A percentile compares a stretch with the other conserved stretches of the same genome.
Evolutionary conservation across 1,140 invertebrate genomes (phyloP).

Genomic region (Trachymyrmex cornetzi): DNA sequence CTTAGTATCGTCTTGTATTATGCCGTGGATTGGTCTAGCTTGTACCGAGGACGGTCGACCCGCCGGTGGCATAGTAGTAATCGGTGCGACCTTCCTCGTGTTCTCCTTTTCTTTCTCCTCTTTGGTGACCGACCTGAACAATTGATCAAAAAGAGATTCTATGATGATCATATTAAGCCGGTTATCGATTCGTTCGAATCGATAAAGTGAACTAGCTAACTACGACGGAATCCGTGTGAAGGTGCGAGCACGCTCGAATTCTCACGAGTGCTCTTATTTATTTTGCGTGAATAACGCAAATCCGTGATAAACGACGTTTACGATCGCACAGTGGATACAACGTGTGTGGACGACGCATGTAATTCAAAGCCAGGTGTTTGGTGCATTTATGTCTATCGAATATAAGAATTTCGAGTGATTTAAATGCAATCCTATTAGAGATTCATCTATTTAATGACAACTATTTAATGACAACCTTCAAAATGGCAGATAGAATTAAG

Average conservation of each 20-base stretch:
- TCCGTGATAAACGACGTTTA: conserved; percentile 11
- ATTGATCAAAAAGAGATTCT: conserved; percentile 17
- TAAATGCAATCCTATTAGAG: not conserved
- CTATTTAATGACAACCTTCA: not conserved
- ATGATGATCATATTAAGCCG: conserved; percentile 11
- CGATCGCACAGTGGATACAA: conserved; percentile 3
- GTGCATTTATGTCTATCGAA: not conserved
- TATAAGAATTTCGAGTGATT: not conserved
- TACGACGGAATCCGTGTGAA: conserved; percentile 76
- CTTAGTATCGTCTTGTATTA: conserved; percentile 83
- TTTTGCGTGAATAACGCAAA: not conserved
- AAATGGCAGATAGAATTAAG: not conserved
- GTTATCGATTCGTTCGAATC: conserved; percentile 36
- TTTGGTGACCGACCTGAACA: conserved; percentile 91
- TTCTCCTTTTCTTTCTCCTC: conserved; percentile 96
- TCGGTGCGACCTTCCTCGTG: conserved; percentile 89
- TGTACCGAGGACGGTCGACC: conserved; percentile 85
- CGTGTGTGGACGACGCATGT: not conserved
- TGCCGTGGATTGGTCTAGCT: conserved; percentile 82
- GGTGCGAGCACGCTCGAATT: conserved; percentile 54
- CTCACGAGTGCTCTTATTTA: conserved; percentile 4
- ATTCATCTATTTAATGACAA: not conserved
- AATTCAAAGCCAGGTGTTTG: not conserved
- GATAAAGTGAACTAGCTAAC: conserved; percentile 69
- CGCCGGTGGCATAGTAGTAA: conserved; percentile 80